A percentile compares a stretch with the other conserved stretches of the same genome.
Evolutionary conservation across 2,888 invertebrate genomes (phyloP).

Genomic region (Lasioglossum pauxillum): DNA sequence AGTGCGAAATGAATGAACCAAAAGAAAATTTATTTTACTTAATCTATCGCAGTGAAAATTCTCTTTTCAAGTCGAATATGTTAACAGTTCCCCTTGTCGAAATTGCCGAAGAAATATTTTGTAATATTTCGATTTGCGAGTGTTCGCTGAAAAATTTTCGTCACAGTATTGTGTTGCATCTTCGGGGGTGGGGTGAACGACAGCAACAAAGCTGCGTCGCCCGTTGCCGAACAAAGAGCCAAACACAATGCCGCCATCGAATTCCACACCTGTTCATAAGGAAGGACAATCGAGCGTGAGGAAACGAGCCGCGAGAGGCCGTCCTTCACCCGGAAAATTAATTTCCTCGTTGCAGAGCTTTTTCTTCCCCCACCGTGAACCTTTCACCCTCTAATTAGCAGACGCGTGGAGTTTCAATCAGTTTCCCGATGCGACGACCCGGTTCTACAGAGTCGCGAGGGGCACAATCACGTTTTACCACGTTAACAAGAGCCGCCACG

Average conservation of each 20-base stretch:
- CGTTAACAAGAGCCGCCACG: conserved; percentile 15
- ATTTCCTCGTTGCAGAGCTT: conserved; percentile 25
- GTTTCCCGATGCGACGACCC: conserved; percentile 30
- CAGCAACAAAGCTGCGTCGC: conserved; percentile 9
- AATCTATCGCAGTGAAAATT: no score
- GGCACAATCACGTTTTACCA: conserved; percentile 5
- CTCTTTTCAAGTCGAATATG: no score
- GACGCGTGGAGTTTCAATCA: conserved; percentile 29
- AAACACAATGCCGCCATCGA: conserved; percentile 26
- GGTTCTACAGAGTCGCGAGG: conserved; percentile 3
- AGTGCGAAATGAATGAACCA: no score
- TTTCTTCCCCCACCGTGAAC: not conserved
- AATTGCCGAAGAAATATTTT: not conserved
- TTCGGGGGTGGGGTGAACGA: not conserved
- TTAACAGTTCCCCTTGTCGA: no score
- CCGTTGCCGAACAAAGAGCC: conserved; percentile 15
- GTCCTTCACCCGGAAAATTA: conserved; percentile 42
- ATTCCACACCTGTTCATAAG: conserved; percentile 14
- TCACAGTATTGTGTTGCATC: not conserved
- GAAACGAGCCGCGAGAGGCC: conserved; percentile 17
- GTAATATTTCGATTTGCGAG: not conserved
- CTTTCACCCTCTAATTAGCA: conserved; percentile 40
- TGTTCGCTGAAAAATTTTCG: not conserved
- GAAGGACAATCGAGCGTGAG: conserved; percentile 20
- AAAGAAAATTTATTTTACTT: no score